Evolutionary conservation across 2,113 vertebrate species (phyloP), one percentile per base, ranked within the genome.

Genomic region (Lagopus leucura): DNA sequence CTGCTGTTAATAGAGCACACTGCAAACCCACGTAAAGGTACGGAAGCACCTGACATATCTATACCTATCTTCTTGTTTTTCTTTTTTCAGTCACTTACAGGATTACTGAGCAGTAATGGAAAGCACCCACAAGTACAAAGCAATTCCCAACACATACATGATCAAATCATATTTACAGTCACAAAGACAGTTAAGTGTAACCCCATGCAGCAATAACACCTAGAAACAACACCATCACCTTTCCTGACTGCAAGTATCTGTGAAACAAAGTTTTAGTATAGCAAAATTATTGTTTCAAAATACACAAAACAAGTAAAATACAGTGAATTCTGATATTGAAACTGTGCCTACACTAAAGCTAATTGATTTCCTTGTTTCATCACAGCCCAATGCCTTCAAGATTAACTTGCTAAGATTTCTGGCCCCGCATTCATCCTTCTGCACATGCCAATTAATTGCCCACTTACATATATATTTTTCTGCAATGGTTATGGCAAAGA

Each of bases 361-460:
- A 43, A 67, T 0, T 0, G 15, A 32, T 5, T n/a, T 6, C 58
- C 52, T 30, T 24, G 13, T 13, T 63, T 45, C 20, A 45, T 16
- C 8, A 8, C 18, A 6, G 57, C 16, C 25, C 24, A 82, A 5
- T 3, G 43, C 60, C n/a, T 42, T 12, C 38, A 34, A 42, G 38
- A 64, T 28, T 19, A 73, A 73, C 4, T 15, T 27, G 28, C 4
- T 14, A 40, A 64, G 3, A 2, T 9, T n/a, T 19, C 30, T 69
- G 50, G 34, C 19, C 55, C 20, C 21, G 50, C 9, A 6, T 27
- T 54, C 72, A 40, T 18, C 40, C 58, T 27, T 2, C 58, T 40
- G 64, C 15, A 18, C 30, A 14, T 7, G 38, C 18, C 75, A 74
- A 15, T 7, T 63, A 63, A 70, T n/a, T 40, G 28, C 50, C 52